A percentile compares a stretch with the other conserved stretches of the same genome.
phyloP scores from a whole-genome alignment of 2,888 invertebrate species.

The Lypha dubia region DNA sequence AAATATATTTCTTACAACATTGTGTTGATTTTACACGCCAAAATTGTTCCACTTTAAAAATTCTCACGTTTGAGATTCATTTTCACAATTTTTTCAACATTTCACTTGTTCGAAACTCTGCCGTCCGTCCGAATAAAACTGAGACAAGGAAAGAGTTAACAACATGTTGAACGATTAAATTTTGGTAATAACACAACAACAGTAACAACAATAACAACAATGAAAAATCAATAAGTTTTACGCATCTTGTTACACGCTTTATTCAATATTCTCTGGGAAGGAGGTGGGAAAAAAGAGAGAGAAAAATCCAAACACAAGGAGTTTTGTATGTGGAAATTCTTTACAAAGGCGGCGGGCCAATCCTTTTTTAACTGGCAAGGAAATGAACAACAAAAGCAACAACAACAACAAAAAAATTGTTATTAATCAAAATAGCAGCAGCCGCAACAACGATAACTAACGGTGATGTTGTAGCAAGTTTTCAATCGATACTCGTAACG shows the following conservation, averaged over 20 bases:
- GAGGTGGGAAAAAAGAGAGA: not conserved
- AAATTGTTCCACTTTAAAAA: constrained; percentile 28
- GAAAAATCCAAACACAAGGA: not conserved
- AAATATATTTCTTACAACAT: not conserved
- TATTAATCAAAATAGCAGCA: constrained; percentile 49
- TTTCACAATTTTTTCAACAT: constrained; percentile 5
- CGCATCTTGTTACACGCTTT: constrained; percentile 79
- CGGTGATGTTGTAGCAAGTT: constrained; percentile 68
- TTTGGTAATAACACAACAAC: constrained; percentile 76
- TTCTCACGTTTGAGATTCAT: constrained; percentile 29
- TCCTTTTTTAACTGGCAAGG: constrained; percentile 47
- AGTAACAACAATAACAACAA: constrained; percentile 61
- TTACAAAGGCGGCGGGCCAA: constrained; percentile 18
- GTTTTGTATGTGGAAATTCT: constrained; percentile 26
- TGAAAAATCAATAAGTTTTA: constrained; percentile 82
- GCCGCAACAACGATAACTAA: constrained; percentile 22
- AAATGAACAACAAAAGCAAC: constrained; percentile 33
- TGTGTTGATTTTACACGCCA: not conserved
- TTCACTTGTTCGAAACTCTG: constrained; percentile 20
- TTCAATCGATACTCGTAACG: constrained; percentile 71
- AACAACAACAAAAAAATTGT: constrained; percentile 18
- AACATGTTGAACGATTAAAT: constrained; percentile 80
- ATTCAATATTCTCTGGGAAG: constrained; percentile 33
- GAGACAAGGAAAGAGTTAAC: constrained; percentile 54
- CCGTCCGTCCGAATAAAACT: constrained; percentile 1